Evolutionary conservation across 2,888 invertebrate genomes (phyloP).

Genomic region (Deilephila porcellus): DNA sequence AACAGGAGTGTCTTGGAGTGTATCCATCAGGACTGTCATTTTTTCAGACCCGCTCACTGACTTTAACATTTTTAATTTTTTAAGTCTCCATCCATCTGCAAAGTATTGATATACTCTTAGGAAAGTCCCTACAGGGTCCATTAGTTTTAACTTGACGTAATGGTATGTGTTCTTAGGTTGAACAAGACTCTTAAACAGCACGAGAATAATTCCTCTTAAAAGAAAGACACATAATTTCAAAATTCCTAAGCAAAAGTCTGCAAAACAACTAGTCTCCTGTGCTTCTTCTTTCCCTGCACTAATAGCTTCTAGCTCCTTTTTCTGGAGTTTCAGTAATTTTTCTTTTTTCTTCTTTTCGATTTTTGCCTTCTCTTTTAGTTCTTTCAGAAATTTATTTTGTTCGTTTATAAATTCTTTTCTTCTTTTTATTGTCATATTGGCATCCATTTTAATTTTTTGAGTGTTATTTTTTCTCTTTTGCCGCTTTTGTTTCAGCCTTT

Average conservation of each 20-base stretch:
- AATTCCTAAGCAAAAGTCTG: constrained; percentile 48
- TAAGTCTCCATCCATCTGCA: constrained; percentile 43
- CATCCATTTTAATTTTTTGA: constrained; percentile 29
- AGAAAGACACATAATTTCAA: constrained; percentile 40
- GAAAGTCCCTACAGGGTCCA: constrained; percentile 46
- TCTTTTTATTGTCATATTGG: constrained; percentile 30
- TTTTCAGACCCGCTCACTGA: constrained; percentile 52
- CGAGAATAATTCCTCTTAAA: constrained; percentile 34
- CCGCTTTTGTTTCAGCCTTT: constrained; percentile 26
- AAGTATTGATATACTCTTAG: constrained; percentile 38
- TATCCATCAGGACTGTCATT: constrained; percentile 50
- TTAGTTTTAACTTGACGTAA: constrained; percentile 44
- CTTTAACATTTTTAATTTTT: constrained; percentile 51
- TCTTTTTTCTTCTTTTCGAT: constrained; percentile 37
- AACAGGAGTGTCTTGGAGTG: constrained; percentile 46
- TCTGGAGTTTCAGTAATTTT: constrained; percentile 40
- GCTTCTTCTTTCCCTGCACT: constrained; percentile 41
- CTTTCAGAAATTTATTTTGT: constrained; percentile 41
- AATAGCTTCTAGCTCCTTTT: constrained; percentile 41
- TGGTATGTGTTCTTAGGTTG: constrained; percentile 48
- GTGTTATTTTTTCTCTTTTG: constrained; percentile 30
- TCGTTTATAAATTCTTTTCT: constrained; percentile 36
- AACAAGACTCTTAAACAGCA: constrained; percentile 41
- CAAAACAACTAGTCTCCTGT: constrained; percentile 47
- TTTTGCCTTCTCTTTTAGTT: constrained; percentile 38